Conservation (phyloP, 2,888 invertebrate genomes). For the Calliscelio sp. region DNA sequence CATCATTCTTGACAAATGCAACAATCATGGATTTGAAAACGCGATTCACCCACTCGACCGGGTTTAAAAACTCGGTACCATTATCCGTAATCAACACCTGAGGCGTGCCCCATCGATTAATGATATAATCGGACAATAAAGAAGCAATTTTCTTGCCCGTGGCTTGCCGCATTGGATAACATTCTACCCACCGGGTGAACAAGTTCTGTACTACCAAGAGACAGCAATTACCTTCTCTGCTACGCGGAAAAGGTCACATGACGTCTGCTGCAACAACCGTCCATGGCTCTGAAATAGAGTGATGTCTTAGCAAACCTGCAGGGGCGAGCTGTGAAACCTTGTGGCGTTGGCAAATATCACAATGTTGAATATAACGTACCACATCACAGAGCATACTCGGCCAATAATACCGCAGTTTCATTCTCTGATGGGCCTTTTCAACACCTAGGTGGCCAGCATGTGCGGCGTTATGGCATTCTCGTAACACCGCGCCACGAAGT, state of each 20-base stretch:
- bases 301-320: not conserved
- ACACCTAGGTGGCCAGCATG: not conserved
- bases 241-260: constrained; percentile 69
- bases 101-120: constrained; percentile 71
- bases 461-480: not conserved
- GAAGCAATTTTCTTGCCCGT: constrained; percentile 52
- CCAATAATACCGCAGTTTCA: not conserved
- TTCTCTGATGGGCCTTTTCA: not conserved
- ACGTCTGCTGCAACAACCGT: constrained; percentile 64
- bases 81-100: constrained; percentile 72
- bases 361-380: not conserved
- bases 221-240: constrained; percentile 48
- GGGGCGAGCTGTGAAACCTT: not conserved
- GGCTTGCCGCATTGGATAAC: constrained; percentile 64
- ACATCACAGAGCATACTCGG: not conserved
- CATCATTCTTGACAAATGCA: not conserved
- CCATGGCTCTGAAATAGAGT: constrained; percentile 51
- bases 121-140: constrained; percentile 62
- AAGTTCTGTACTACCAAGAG: constrained; percentile 74
- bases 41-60: not conserved
- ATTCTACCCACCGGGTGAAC: constrained; percentile 70
- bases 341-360: not conserved
- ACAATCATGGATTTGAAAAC: not conserved
- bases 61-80: constrained; percentile 70
- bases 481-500: not conserved